phyloP scores from a whole-genome alignment of 1,140 invertebrate genomes.

The Ostrea denselamellosa region DNA sequence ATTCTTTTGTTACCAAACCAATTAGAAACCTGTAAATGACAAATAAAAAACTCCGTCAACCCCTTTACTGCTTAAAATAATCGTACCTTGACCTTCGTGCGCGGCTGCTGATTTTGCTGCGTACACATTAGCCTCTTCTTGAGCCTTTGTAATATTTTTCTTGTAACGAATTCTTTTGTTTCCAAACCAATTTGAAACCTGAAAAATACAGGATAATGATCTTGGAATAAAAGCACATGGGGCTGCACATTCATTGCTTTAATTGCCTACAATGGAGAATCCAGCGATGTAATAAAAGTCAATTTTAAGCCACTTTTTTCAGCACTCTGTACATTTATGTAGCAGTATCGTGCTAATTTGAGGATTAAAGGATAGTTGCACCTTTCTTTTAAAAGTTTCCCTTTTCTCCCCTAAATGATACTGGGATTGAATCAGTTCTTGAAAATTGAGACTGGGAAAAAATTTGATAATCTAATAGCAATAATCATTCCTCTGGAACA shows the following conservation, averaged over 20 bases:
- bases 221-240: slow-evolving; percentile 35
- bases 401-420: not conserved
- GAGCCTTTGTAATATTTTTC: slow-evolving; percentile 99
- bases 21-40: slow-evolving; percentile 80
- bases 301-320: not conserved
- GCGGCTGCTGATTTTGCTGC: slow-evolving; percentile 95
- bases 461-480: not conserved
- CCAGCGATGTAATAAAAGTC: slow-evolving; percentile 5
- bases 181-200: slow-evolving; percentile 94
- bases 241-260: not conserved
- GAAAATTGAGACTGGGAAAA: not conserved
- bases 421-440: not conserved
- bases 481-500: not conserved
- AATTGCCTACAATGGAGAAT: slow-evolving; percentile 32
- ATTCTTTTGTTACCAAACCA: slow-evolving; percentile 99
- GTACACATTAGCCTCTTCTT: slow-evolving; percentile 99
- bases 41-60: slow-evolving; percentile 40
- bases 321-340: slow-evolving; percentile 16
- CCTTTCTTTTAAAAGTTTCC: not conserved
- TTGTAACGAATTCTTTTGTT: slow-evolving; percentile 99
- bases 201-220: slow-evolving; percentile 50
- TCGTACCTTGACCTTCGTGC: slow-evolving; percentile 84
- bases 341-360: not conserved
- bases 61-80: slow-evolving; percentile 17
- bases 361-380: not conserved